phyloP scores from a whole-genome alignment of 2,797 vertebrate genomes.

The Melopsittacus undulatus region DNA sequence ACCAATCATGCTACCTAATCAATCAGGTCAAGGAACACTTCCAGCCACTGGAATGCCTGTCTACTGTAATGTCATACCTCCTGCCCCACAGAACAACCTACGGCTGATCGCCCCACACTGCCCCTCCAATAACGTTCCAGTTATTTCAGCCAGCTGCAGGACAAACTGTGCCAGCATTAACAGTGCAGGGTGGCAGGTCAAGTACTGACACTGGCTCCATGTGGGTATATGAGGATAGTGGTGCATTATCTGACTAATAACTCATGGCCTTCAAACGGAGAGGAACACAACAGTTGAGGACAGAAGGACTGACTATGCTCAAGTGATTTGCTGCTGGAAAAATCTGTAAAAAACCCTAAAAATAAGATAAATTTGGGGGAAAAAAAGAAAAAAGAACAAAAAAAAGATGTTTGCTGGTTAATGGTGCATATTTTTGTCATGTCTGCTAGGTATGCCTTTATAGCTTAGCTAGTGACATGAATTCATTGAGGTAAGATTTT shows the following conservation, averaged over 20 bases:
- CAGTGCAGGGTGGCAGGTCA: slow-evolving; percentile 83
- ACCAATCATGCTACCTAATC: slow-evolving; percentile 82
- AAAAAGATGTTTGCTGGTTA: slow-evolving; percentile 79
- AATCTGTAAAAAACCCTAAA: slow-evolving; percentile 72
- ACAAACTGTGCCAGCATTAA: slow-evolving; percentile 85
- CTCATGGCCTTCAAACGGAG: slow-evolving; percentile 72
- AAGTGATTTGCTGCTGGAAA: slow-evolving; percentile 75
- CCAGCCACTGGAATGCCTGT: slow-evolving; percentile 82
- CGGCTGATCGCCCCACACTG: slow-evolving; percentile 80
- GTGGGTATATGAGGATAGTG: slow-evolving; percentile 10
- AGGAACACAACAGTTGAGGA: slow-evolving; percentile 59
- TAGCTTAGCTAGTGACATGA: slow-evolving; percentile 85
- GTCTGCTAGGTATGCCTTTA: slow-evolving; percentile 82
- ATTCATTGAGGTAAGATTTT: slow-evolving; percentile 85
- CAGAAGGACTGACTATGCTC: slow-evolving; percentile 54
- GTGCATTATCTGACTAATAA: slow-evolving; percentile 51
- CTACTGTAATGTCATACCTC: slow-evolving; percentile 90
- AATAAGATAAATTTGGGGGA: slow-evolving; percentile 57
- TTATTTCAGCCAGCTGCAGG: slow-evolving; percentile 85
- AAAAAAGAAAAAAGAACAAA: slow-evolving; percentile 58
- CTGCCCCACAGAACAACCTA: slow-evolving; percentile 81
- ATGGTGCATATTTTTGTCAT: slow-evolving; percentile 85
- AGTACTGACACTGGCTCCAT: slow-evolving; percentile 80
- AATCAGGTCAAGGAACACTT: slow-evolving; percentile 83
- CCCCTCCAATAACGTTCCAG: slow-evolving; percentile 77